phyloP scores from a whole-genome alignment of 2,888 invertebrate genomes.

The Crioceris asparagi region DNA sequence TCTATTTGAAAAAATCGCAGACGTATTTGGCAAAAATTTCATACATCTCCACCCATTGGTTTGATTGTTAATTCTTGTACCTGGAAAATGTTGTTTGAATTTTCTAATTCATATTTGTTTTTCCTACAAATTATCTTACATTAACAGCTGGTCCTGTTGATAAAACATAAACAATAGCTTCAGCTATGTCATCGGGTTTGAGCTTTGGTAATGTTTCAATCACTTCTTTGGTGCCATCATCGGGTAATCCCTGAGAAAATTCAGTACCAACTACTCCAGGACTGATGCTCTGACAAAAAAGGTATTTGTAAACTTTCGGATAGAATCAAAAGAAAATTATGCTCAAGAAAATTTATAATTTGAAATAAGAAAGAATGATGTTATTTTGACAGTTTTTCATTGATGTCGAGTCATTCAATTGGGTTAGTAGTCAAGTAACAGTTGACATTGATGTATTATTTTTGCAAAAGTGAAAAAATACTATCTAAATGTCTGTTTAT shows the following conservation, averaged over 20 bases:
- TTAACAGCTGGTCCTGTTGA: constrained; percentile 21
- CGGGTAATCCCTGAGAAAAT: constrained; percentile 13
- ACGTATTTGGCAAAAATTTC: too few species aligned
- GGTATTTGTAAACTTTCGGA: too few species aligned
- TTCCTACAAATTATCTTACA: too few species aligned
- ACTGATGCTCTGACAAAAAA: constrained; percentile 24
- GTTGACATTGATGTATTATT: too few species aligned
- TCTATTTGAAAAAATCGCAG: too few species aligned
- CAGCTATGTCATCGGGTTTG: constrained; percentile 20
- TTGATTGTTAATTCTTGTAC: constrained; percentile 14
- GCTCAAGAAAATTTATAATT: neutral
- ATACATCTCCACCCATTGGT: constrained; percentile 13
- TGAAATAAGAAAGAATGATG: neutral
- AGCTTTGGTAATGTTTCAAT: constrained; percentile 8
- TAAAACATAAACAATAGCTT: constrained; percentile 20
- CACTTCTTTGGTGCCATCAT: constrained; percentile 12
- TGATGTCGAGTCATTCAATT: too few species aligned
- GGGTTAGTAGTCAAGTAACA: too few species aligned
- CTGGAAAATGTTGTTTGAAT: too few species aligned
- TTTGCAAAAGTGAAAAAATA: too few species aligned
- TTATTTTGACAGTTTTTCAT: too few species aligned
- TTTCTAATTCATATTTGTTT: too few species aligned
- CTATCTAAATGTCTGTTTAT: too few species aligned
- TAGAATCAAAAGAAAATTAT: constrained; percentile 1
- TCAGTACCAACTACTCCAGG: constrained; percentile 23